A percentile compares a stretch with the other conserved stretches of the same genome.
Conservation (phyloP, 2,888 invertebrate genomes). For the Drosophila longiperda region DNA sequence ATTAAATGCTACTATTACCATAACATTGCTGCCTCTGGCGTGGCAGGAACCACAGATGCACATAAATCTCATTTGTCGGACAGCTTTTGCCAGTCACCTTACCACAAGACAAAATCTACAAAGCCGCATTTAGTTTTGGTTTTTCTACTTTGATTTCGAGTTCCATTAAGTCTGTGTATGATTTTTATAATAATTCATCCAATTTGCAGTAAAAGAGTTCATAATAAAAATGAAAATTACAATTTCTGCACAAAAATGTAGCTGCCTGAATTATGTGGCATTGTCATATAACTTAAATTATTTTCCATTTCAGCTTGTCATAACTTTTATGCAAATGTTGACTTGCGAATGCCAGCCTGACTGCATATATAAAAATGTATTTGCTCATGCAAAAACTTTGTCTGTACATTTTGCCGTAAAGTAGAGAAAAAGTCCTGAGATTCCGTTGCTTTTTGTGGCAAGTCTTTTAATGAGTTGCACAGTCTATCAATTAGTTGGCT, state of each 20-base stretch:
- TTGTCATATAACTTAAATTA: conserved; percentile 47
- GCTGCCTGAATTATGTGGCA: conserved; percentile 23
- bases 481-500: conserved; percentile 43
- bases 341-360: conserved; percentile 34
- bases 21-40: conserved; percentile 24
- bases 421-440: conserved; percentile 6
- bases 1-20: conserved; percentile 17
- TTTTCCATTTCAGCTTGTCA: conserved; percentile 62
- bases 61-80: conserved; percentile 64
- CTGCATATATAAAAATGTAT: conserved; percentile 8
- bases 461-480: conserved; percentile 50
- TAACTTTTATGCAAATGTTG: conserved; percentile 63
- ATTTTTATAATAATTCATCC: conserved; percentile 32
- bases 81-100: conserved; percentile 36
- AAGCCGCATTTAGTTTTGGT: conserved; percentile 29
- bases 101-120: conserved; percentile 32
- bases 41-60: conserved; percentile 45
- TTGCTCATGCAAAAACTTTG: conserved; percentile 32
- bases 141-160: conserved; percentile 11
- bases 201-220: conserved; percentile 9
- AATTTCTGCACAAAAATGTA: conserved; percentile 22
- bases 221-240: neutral
- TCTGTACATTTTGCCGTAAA: conserved; percentile 12
- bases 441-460: conserved; percentile 11
- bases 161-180: conserved; percentile 15